A percentile compares a stretch with the other conserved stretches of the same genome.
Conservation (phyloP, 2,113 vertebrate genomes). For the Semnornis frantzii region DNA sequence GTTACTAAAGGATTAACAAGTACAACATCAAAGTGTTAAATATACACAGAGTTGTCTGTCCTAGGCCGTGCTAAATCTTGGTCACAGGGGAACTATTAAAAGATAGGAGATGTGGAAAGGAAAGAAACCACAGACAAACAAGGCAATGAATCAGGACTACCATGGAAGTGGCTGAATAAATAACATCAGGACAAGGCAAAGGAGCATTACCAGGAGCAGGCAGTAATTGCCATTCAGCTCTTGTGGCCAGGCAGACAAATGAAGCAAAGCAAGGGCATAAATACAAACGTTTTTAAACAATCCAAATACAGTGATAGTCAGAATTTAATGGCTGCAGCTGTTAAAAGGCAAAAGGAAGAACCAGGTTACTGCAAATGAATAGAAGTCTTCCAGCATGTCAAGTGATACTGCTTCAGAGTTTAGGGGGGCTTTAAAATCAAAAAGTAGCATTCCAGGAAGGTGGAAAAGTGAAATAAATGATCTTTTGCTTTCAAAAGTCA, state of each 20-base stretch:
- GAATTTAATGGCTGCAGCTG: background rate
- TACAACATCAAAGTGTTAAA: background rate
- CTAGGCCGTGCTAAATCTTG: background rate
- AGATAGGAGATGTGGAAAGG: background rate
- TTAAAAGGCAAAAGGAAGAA: background rate
- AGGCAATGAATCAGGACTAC: background rate
- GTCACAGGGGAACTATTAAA: background rate
- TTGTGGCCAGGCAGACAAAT: background rate
- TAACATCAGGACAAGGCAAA: background rate
- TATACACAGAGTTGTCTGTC: background rate
- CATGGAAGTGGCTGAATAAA: background rate
- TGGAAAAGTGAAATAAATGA: background rate
- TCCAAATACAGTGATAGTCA: background rate
- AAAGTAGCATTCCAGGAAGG: background rate
- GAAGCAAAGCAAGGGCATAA: background rate
- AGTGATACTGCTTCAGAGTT: background rate
- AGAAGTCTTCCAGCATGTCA: background rate
- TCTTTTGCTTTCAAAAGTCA: background rate
- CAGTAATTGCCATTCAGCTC: background rate
- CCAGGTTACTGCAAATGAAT: background rate
- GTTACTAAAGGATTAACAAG: slow-evolving; percentile 46
- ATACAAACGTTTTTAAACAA: background rate
- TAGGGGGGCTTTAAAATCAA: background rate
- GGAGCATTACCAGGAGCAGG: background rate
- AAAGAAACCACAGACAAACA: background rate